Conservation (phyloP, 92 coral and sea anemone species). For the Palythoa grandis region DNA sequence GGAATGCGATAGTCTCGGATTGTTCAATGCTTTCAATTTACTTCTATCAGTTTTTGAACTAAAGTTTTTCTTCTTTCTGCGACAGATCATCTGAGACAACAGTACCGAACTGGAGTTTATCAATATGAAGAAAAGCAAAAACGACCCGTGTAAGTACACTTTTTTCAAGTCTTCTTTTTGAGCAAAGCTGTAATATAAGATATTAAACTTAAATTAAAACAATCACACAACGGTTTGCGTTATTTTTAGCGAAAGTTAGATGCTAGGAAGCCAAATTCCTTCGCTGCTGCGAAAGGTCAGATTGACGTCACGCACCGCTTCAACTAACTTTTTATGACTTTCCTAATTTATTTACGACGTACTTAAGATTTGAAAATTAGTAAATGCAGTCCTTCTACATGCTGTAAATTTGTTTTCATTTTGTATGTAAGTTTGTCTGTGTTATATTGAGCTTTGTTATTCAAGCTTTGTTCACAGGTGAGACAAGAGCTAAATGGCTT, state of each 20-base stretch:
- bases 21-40: neutral
- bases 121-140: constrained; percentile 50
- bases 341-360: neutral
- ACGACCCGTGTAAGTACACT: constrained; percentile 61
- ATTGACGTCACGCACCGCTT: constrained; percentile 39
- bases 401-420: neutral
- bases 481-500: neutral
- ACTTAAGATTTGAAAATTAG: neutral
- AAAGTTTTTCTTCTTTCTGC: neutral
- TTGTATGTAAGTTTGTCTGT: neutral
- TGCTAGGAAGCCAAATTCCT: constrained; percentile 22
- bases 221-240: neutral
- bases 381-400: neutral
- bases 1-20: neutral
- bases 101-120: constrained; percentile 33
- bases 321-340: neutral
- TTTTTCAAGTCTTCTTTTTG: neutral
- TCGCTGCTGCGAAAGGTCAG: constrained; percentile 37
- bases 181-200: neutral
- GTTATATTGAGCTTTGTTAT: neutral
- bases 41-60: neutral
- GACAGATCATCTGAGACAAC: constrained; percentile 18
- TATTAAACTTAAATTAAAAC: neutral
- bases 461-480: constrained; percentile 6
- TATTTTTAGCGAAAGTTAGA: neutral